A percentile compares a stretch with the other conserved stretches of the same genome.
phyloP scores from a whole-genome alignment of 2,797 vertebrate species.

The Gallinago nigripennis region DNA sequence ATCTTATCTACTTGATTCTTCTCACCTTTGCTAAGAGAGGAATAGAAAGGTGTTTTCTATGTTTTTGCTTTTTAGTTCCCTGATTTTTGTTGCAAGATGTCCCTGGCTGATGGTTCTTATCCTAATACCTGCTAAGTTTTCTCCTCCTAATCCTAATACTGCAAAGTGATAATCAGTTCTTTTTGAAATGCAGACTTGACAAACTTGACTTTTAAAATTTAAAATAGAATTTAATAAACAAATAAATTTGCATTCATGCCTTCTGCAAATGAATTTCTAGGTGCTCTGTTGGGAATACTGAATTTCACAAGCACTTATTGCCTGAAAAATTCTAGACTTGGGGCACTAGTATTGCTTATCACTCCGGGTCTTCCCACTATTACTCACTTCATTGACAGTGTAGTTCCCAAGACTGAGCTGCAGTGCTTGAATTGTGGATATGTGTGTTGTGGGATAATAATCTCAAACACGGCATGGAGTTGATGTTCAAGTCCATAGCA shows the following conservation, averaged over 20 bases:
- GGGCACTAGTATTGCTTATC: not conserved
- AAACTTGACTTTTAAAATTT: not conserved
- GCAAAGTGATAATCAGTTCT: not conserved
- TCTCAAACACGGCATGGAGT: not conserved
- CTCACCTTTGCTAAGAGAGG: not conserved
- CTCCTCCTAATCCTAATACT: not conserved
- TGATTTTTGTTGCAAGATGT: not conserved
- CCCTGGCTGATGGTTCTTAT: not conserved
- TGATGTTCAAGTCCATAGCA: not conserved
- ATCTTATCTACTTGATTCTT: constrained; percentile 18
- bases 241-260: not conserved
- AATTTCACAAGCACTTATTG: not conserved
- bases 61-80: not conserved
- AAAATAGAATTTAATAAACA: not conserved
- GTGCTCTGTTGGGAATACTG: not conserved
- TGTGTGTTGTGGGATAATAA: not conserved
- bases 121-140: not conserved
- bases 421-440: not conserved
- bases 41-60: not conserved
- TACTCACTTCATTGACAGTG: not conserved
- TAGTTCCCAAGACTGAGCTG: not conserved
- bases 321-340: not conserved
- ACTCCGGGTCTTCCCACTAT: not conserved
- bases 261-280: not conserved
- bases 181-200: not conserved